Conservation (phyloP, 2,797 vertebrate species). For the Scyliorhinus canicula region DNA sequence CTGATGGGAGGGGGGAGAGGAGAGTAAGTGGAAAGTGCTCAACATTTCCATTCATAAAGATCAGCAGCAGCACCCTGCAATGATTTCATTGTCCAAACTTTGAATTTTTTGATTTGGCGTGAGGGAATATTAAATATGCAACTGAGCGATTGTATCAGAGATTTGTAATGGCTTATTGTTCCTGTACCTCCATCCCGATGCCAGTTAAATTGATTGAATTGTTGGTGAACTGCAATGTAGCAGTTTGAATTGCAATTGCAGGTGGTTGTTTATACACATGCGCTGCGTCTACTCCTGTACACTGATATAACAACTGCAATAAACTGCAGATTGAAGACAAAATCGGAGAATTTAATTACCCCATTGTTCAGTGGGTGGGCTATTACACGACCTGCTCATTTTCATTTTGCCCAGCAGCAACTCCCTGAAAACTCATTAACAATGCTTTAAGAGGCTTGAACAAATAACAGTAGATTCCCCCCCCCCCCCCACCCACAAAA, state of each 20-base stretch:
- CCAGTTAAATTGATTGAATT: not conserved
- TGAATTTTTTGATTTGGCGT: not conserved
- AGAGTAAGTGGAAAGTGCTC: not conserved
- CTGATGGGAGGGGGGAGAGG: no score
- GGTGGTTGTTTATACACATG: not conserved
- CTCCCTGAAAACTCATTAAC: not conserved
- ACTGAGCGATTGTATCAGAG: not conserved
- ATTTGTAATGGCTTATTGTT: not conserved
- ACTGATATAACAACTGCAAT: not conserved
- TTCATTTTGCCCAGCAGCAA: constrained; percentile 21
- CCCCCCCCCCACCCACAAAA: not conserved
- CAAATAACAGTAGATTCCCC: not conserved
- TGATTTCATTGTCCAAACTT: not conserved
- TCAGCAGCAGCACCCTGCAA: no score
- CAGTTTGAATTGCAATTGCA: not conserved
- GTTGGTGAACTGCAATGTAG: not conserved
- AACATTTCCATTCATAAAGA: not conserved
- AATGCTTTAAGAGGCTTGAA: not conserved
- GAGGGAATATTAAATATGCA: not conserved
- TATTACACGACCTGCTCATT: constrained; percentile 8
- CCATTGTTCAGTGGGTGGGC: not conserved
- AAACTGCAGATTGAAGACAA: not conserved
- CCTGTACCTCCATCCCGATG: not conserved
- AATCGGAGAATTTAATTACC: not conserved
- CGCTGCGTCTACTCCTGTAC: not conserved